Evolutionary conservation across 2,888 invertebrate genomes (phyloP).

Genomic region (Dinocampus coccinellae): DNA sequence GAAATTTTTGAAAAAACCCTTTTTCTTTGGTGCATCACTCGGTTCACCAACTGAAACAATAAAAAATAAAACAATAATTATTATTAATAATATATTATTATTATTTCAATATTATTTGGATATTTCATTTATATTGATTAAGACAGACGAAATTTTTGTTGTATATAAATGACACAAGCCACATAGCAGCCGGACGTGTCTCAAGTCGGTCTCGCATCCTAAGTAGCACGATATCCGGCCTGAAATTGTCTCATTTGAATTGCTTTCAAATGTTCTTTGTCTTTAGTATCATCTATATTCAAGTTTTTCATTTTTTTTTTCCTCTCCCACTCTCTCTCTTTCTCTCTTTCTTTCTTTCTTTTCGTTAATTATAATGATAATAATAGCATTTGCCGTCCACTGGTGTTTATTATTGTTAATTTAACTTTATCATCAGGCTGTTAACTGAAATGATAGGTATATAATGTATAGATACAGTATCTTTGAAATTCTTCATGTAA

Average conservation of each 20-base stretch:
- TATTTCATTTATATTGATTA: background rate
- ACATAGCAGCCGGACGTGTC: conserved; percentile 39
- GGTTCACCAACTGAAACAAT: conserved; percentile 76
- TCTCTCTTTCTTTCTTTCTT: no score
- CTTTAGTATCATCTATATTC: conserved; percentile 8
- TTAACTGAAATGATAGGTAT: background rate
- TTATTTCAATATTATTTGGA: background rate
- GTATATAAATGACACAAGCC: conserved; percentile 9
- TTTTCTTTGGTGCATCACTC: conserved; percentile 81
- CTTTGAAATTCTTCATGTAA: background rate
- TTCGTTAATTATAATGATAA: background rate
- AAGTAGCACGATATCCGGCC: conserved; percentile 60
- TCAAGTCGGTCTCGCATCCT: conserved; percentile 50
- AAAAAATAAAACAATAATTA: conserved; percentile 27
- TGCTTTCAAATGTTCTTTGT: conserved; percentile 15
- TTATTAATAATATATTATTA: background rate
- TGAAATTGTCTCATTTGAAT: conserved; percentile 29
- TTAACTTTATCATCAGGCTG: background rate
- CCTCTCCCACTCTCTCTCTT: background rate
- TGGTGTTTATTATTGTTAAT: background rate
- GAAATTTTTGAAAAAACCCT: conserved; percentile 89
- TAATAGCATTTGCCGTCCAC: background rate
- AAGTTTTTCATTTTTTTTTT: background rate
- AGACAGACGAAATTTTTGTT: background rate
- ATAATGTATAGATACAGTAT: background rate